These are phyloP conservation scores for Hemaris fuciformis DNA, from an alignment of 2,888 invertebrate species.

Conservation along the genomic window DNA sequence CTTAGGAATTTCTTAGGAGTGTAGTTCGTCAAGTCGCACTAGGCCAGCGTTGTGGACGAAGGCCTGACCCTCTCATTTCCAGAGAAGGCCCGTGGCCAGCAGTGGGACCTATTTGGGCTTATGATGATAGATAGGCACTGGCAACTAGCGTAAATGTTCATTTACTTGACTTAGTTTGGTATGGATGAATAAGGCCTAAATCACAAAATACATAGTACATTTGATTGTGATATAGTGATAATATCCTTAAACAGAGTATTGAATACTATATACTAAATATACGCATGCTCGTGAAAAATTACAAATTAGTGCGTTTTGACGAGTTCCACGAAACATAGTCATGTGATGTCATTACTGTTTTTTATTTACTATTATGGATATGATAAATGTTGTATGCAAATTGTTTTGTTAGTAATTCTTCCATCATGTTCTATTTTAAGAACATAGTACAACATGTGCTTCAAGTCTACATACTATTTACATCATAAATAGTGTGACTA, in stretches of 20 bases:
- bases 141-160: no score
- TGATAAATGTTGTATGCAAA: background rate
- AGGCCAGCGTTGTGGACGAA: no score
- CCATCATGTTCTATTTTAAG: background rate
- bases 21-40: no score
- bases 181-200: no score
- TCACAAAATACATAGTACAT: no score
- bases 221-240: background rate
- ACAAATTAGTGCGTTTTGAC: background rate
- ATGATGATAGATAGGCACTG: no score
- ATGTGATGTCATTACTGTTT: background rate
- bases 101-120: no score
- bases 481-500: background rate
- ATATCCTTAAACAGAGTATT: background rate
- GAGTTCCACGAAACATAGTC: background rate
- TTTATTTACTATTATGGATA: background rate
- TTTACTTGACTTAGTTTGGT: no score
- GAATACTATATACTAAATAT: background rate
- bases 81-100: no score
- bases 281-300: background rate
- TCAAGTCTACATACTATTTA: background rate
- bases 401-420: background rate
- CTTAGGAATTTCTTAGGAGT: no score
- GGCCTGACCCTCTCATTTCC: no score
- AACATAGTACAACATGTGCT: background rate